Evolutionary conservation across 2,797 vertebrate species (phyloP), one percentile per base, ranked within the genome.

Genomic region (Falco concolor): DNA sequence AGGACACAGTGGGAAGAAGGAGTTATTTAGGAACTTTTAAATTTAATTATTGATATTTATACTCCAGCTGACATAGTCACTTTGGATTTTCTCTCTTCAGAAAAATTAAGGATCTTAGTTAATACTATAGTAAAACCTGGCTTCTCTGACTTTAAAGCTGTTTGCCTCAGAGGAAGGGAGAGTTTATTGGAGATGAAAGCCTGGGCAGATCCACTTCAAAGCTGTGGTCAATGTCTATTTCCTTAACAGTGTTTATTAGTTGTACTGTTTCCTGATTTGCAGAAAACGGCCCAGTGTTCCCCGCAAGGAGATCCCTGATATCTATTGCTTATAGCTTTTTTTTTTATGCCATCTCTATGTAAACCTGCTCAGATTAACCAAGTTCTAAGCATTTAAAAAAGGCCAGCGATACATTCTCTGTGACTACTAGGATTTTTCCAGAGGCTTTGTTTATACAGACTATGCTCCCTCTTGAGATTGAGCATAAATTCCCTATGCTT

Each of bases 21-120:
- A 92, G 74, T 89, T 93, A 82, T 90, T 93, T 96, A 90, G 69
- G 74, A 84, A 79, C 24, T 8, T 92, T 96, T 94, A 76, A 54
- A 82, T 73, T 72, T 84, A 82, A 78, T 91, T 93, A 63, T 92
- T 95, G 81, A 54, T 89, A 82, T 89, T 91, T 90, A 73, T 69
- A 69, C 38, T 93, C 81, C 87, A 92, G 72, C 59, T 89, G 89
- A 52, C 78, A 42, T 23, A 90, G 60, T 77, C 47, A 49, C 24
- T 94, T 94, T 7, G 25, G 47, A 69, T 76, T 90, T 90, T 84
- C 40, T 64, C 30, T 85, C 34, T 87, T 79, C 52, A 65, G 47
- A 89, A 49, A 67, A 93, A 30, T 61, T 92, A 76, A 42, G 24
- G 16, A 54, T 47, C 65, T 86, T 61, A 56, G 47, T 74, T 80